A percentile compares a stretch with the other conserved stretches of the same genome.
Conservation (phyloP, 2,888 invertebrate genomes). For the Bimastos eiseni region DNA sequence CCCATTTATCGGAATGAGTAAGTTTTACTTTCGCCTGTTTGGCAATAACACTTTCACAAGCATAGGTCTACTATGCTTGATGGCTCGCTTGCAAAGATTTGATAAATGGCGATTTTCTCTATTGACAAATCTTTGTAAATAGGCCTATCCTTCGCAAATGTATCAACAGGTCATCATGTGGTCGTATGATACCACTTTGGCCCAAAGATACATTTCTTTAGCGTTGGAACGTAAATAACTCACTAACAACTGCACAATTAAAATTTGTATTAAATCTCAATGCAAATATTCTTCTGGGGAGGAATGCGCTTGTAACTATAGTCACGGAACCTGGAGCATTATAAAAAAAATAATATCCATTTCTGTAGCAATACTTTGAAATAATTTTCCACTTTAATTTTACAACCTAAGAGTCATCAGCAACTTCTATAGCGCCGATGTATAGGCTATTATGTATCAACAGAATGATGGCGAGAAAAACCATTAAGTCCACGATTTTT, state of each 20-base stretch:
- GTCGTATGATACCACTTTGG: background rate
- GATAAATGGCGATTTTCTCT: background rate
- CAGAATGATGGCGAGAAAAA: background rate
- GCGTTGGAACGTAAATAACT: background rate
- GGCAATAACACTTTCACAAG: background rate
- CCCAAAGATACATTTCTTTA: background rate
- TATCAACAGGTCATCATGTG: background rate
- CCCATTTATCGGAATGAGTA: slow-evolving; percentile 14
- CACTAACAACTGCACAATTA: background rate
- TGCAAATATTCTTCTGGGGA: no score
- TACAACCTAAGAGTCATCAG: background rate
- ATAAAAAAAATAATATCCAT: background rate
- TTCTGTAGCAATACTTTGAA: background rate
- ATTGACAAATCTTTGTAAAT: no score
- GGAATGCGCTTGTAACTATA: background rate
- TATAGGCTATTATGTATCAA: background rate
- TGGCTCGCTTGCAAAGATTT: background rate
- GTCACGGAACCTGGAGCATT: background rate
- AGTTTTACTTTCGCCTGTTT: background rate
- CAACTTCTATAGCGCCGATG: background rate
- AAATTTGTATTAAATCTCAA: no score
- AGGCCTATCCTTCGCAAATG: background rate
- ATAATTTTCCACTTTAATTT: background rate
- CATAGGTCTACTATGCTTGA: background rate
- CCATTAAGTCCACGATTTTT: background rate